A percentile compares a stretch with the other conserved stretches of the same genome.
Conservation (phyloP, 2,113 vertebrate species). For the Lanius collurio region DNA sequence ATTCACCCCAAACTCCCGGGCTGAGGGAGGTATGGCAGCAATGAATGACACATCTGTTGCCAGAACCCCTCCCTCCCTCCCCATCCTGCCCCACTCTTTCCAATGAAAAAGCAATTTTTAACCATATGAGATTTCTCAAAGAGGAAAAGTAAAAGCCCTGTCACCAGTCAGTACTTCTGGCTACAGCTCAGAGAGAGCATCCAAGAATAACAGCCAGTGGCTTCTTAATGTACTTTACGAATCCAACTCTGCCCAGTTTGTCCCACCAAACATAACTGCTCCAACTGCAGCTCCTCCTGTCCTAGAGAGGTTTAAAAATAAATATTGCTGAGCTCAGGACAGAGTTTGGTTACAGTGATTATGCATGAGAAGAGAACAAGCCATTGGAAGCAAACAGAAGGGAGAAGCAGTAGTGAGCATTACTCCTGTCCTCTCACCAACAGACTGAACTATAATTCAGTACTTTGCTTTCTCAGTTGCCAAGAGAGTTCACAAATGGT, state of each 20-base stretch:
- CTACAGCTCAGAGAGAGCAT: background rate
- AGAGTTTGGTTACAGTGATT: background rate
- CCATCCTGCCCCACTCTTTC: background rate
- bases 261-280: background rate
- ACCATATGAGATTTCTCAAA: background rate
- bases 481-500: background rate
- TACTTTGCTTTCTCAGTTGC: background rate
- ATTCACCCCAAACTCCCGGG: background rate
- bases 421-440: background rate
- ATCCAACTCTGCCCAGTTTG: background rate
- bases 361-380: accelerated
- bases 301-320: background rate
- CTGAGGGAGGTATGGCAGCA: background rate
- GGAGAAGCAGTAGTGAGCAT: background rate
- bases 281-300: background rate
- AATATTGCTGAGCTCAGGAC: background rate
- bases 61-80: background rate
- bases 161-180: background rate
- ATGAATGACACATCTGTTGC: background rate
- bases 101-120: background rate
- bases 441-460: background rate
- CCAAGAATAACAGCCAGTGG: background rate
- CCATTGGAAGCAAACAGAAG: background rate
- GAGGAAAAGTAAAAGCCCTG: background rate
- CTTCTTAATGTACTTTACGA: background rate